These are phyloP conservation scores for Elegia similella DNA, from an alignment of 2,888 invertebrate species.

Conservation along the genomic window DNA sequence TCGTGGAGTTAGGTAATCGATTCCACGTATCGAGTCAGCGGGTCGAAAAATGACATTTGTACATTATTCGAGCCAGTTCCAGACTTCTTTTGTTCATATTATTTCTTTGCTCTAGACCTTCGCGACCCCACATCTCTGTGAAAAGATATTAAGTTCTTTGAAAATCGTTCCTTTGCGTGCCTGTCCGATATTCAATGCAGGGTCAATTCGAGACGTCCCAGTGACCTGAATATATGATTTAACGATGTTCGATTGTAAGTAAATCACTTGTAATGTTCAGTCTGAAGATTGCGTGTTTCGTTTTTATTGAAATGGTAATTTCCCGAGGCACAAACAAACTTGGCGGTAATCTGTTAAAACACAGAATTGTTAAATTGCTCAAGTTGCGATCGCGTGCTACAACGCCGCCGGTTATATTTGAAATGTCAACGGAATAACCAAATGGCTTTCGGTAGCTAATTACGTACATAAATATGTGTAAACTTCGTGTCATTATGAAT, in stretches of 20 bases:
- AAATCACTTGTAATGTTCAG: slow-evolving; percentile 53
- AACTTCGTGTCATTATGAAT: neutral
- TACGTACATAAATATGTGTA: slow-evolving; percentile 2
- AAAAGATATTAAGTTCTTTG: neutral
- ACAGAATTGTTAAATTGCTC: slow-evolving; percentile 29
- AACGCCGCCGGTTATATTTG: slow-evolving; percentile 4
- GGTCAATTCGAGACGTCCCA: neutral
- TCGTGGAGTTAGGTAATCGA: slow-evolving; percentile 3
- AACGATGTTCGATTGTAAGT: slow-evolving; percentile 54
- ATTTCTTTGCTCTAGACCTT: neutral
- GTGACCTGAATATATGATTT: slow-evolving; percentile 49
- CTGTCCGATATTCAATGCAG: neutral
- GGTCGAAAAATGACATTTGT: slow-evolving; percentile 11
- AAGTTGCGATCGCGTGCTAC: slow-evolving; percentile 29
- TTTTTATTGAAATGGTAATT: slow-evolving; percentile 46
- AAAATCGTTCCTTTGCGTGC: neutral
- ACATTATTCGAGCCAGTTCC: slow-evolving; percentile 6
- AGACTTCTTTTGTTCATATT: neutral
- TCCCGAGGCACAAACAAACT: slow-evolving; percentile 28
- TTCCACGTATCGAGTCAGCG: slow-evolving; percentile 14
- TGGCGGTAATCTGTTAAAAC: slow-evolving; percentile 40
- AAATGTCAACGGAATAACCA: slow-evolving; percentile 6
- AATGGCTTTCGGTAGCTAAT: neutral
- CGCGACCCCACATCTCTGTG: neutral
- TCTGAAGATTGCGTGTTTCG: slow-evolving; percentile 37